Base-by-base conservation (phyloP, 2,113 vertebrate genomes). In the Raja brachyura region DNA sequence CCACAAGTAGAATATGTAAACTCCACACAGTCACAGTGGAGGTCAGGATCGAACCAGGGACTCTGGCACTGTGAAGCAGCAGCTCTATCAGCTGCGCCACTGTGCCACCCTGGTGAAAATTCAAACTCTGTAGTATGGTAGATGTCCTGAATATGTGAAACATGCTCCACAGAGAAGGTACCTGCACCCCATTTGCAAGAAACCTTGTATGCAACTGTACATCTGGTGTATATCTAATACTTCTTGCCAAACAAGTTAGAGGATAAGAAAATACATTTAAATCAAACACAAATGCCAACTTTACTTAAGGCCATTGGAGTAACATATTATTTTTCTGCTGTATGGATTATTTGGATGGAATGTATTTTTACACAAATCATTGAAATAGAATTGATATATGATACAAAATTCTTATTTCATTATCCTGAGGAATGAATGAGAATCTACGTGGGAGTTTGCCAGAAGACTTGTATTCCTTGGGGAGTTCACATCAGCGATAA, bases 391-490 rank as follows among this genome's bases (percentile, higher is more conserved):
- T 66, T 88, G 83, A 31, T 63, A 61, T 8, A 86, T 73, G 83
- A 77, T 93, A 28, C 28, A 31, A 90, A 77, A 48, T n/a, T 70
- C 61, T 93, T 48, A 7, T 63, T 61, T 25, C 54, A 56, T 25
- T 78, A 13, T 33, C 76, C 54, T 11, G 54, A 61, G 93, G 93
- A 93, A 79, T 25, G 31, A 81, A 68, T 68, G 93, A 11, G 90
- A 68, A 48, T n/a, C 90, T 48, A 33, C 54, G 31, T 93, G 8
- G 93, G 61, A 39, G 14, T 48, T 81, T 81, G 81, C 22, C 77
- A 68, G 61, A 81, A 48, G 78, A 33, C 31, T 68, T 68, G 20
- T 66, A 28, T 93, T 93, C 48, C 28, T 81, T 61, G 28, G 31
- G 31, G 76, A 59, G 10, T 33, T 39, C 61, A 2, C 20, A 22